These are phyloP conservation scores for Hydropotes inermis DNA, from an alignment of 2,113 vertebrate genomes.

Conservation along the genomic window DNA sequence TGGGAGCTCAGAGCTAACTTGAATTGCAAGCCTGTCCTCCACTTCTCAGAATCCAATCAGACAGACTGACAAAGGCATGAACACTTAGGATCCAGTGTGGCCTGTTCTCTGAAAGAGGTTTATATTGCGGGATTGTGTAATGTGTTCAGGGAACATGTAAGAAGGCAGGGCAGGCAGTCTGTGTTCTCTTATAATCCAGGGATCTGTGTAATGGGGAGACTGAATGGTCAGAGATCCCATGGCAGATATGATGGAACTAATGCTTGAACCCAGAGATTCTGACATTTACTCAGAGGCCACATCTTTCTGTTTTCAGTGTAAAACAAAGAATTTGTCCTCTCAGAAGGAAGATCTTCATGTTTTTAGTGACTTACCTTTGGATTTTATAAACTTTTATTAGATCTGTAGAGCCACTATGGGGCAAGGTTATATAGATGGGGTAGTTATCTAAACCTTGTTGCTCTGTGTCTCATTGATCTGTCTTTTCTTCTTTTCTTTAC, in stretches of 20 bases:
- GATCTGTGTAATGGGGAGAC: background rate
- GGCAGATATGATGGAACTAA: background rate
- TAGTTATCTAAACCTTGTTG: background rate
- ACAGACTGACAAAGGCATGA: background rate
- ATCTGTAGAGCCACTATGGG: background rate
- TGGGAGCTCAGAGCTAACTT: background rate
- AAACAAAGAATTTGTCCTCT: background rate
- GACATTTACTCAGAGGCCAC: background rate
- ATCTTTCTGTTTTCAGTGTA: background rate
- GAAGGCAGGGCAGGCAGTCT: background rate
- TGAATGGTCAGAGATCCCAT: background rate
- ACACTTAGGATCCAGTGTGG: background rate
- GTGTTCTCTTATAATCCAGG: background rate
- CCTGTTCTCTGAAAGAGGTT: background rate
- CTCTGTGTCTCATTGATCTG: background rate
- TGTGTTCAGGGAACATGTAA: background rate
- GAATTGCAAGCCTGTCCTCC: background rate
- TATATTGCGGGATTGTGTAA: background rate
- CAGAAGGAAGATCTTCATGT: background rate
- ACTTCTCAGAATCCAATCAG: background rate
- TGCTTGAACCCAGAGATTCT: background rate
- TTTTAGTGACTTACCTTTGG: background rate
- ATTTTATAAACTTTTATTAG: background rate
- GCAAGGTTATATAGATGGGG: background rate
- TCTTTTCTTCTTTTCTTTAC: background rate